Conservation (phyloP, 2,888 invertebrate genomes). For the Celastrina argiolus region DNA sequence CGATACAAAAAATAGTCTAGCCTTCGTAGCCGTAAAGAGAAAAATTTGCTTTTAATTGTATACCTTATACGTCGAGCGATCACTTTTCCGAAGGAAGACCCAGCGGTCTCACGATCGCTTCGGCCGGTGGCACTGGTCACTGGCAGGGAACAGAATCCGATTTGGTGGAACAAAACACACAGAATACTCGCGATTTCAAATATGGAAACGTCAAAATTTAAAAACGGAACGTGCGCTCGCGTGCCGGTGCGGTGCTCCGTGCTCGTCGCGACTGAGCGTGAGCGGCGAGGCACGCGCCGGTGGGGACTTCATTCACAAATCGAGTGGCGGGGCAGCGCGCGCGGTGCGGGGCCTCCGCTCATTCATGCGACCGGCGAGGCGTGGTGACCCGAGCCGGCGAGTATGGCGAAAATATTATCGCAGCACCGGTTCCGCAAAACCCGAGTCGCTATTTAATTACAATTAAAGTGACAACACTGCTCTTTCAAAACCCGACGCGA, state of each 20-base stretch:
- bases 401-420: constrained; percentile 35
- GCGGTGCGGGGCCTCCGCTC: constrained; percentile 48
- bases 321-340: constrained; percentile 60
- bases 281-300: constrained; percentile 68
- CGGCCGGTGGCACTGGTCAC: constrained; percentile 9
- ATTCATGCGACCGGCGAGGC: constrained; percentile 61
- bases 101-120: background rate
- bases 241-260: constrained; percentile 64
- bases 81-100: constrained; percentile 25
- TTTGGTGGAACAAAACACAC: constrained; percentile 41
- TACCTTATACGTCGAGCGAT: constrained; percentile 61
- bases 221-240: constrained; percentile 57
- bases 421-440: constrained; percentile 38
- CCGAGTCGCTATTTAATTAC: constrained; percentile 33
- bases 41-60: constrained; percentile 56
- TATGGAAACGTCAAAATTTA: constrained; percentile 59
- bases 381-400: constrained; percentile 29
- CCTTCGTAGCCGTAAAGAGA: constrained; percentile 38
- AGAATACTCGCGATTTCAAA: constrained; percentile 56
- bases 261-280: constrained; percentile 68
- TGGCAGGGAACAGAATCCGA: constrained; percentile 25
- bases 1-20: constrained; percentile 45
- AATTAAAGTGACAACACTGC: constrained; percentile 33
- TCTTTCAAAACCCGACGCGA: constrained; percentile 31
- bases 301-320: constrained; percentile 74